phyloP scores from a whole-genome alignment of 2,797 vertebrate genomes.

The Acanthurus leucopareius region DNA sequence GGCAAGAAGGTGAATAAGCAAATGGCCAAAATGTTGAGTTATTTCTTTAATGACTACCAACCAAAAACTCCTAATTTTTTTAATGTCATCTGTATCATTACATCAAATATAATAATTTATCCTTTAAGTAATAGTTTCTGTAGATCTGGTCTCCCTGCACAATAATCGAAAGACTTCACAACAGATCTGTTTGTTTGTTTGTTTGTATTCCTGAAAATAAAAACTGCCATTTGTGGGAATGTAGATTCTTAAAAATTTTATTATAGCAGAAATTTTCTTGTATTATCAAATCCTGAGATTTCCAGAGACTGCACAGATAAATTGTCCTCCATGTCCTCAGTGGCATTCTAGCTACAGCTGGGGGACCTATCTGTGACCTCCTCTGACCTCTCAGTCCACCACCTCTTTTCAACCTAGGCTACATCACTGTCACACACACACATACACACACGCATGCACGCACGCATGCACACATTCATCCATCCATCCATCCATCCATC shows the following conservation, averaged over 20 bases:
- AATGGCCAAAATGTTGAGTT: no score
- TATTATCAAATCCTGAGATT: neutral
- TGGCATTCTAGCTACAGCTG: neutral
- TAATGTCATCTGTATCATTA: no score
- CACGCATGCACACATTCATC: constrained; percentile 30
- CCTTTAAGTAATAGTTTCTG: neutral
- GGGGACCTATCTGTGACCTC: constrained; percentile 8
- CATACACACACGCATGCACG: constrained; percentile 33
- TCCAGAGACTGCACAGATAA: neutral
- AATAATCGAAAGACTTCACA: neutral
- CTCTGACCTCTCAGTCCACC: constrained; percentile 42
- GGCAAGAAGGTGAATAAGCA: no score
- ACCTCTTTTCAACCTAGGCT: constrained; percentile 50
- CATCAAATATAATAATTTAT: neutral
- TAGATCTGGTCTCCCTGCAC: neutral
- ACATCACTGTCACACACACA: constrained; percentile 32
- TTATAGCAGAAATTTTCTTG: neutral
- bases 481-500: constrained; percentile 16
- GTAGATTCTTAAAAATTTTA: neutral
- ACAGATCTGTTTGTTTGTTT: no score
- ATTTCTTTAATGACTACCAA: no score
- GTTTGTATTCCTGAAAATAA: neutral
- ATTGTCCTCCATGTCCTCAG: neutral
- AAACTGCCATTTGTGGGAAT: neutral
- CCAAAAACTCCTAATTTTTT: no score